Base-by-base conservation (phyloP, 2,888 invertebrate species). In the Polietes domitor region DNA sequence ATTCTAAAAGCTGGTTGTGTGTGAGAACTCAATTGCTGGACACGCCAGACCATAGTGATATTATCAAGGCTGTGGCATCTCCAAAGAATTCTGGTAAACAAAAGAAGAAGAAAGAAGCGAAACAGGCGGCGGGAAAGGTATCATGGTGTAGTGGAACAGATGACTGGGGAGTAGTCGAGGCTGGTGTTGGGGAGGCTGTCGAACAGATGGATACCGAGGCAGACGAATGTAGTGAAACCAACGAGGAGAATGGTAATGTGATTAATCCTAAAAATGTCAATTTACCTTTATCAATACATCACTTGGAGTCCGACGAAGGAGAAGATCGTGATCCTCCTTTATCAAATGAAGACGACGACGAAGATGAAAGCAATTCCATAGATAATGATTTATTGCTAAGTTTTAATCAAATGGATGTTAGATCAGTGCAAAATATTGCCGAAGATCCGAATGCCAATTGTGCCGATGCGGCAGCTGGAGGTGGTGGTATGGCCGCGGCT, bases 1-100 rank as follows among this genome's bases (percentile, higher is more conserved):
- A 95, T 87, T 94, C 94, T 74, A 96, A 96, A 90, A 96, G 96
- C 91, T 97, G 97, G 97, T 92, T 94, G 41, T 97, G 97, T 90
- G 89, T 97, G 55, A 93, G 97, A 88, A 94, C 95, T 74, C 97
- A 97, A 92, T 93, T 94, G 58, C 90, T 95, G 88, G 96, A 96
- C 82, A 93, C 93, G 53, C 87, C 87, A 28, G 87, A 88, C 50
- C 89, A 90, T 28, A 90, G 88, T 17, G 92, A 92, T 82, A 86
- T 89, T 37, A 89, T 90, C n/a, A 88, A 83, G 19, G 88, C 82
- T 7, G 88, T 83, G 41, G 55, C 85, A 1, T 78, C 84, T 10
- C 80, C 82, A 6, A 83, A 77, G 24, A 75, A 73, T 19, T 74
- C 71, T 1, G 68, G 77, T 17, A 73, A 68, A 28, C 73, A 83